Base-by-base conservation (phyloP, 2,888 invertebrate species). In the Thalpophila matura region DNA sequence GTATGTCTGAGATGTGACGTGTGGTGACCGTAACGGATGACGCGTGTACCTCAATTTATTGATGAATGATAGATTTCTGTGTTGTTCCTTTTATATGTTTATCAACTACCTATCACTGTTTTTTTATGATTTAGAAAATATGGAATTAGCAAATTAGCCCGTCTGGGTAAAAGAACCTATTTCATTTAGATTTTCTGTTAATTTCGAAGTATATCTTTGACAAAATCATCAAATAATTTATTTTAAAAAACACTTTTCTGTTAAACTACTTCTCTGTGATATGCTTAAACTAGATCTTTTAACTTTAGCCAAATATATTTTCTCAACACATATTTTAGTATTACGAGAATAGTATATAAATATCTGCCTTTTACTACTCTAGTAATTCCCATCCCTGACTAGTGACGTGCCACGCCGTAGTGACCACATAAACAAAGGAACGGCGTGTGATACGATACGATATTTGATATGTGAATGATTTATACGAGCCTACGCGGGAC, bases 401-500 rank as follows among this genome's bases (percentile, higher is more conserved):
- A 50, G 55, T 55, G 67, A 43, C 42, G 40, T 10, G 4, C n/a
- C 51, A 18, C 14, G 20, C 51, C 4, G 24, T 33, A 43, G 37
- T 57, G 62, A 70, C 64, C 79, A 51, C 51, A 54, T 37, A 64
- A 33, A 61, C 60, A 60, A 55, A 54, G 27, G 51, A 62, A 46
- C 46, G 60, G 38, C 42, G 54, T 53, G 56, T 57, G 65, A 69
- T 65, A 57, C 47, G 70, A 53, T 66, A 57, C 63, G 54, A 65
- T 67, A 62, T 66, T 75, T 66, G 81, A 76, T 74, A 60, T 61
- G 45, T 53, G 65, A 71, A 76, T 78, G 79, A 79, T 79, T 78
- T 71, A 79, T 79, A 55, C 46, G 60, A 45, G 45, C 54, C 35
- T 33, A 29, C 22, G 45, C 51, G 63, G 55, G 72, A 70, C 70